These are phyloP conservation scores for Craterocephalus amniculus DNA, from an alignment of 2,797 vertebrate species.

Conservation along the genomic window DNA sequence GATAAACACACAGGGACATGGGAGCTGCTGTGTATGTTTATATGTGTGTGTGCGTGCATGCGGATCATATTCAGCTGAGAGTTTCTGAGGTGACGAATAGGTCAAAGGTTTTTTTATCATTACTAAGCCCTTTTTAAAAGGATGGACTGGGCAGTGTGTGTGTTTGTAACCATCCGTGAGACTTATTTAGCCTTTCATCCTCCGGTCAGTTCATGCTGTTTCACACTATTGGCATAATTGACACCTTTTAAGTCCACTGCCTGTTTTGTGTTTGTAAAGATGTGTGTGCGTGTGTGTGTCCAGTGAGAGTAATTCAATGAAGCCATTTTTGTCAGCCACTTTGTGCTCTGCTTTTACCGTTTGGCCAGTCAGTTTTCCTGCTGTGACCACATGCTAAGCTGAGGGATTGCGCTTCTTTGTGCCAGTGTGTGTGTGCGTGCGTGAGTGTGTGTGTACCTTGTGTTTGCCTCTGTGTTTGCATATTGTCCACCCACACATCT, in stretches of 20 bases:
- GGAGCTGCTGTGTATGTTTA: conserved; percentile 10
- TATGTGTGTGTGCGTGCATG: background rate
- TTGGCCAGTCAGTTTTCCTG: conserved; percentile 53
- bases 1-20: conserved; percentile 44
- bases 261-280: conserved; percentile 21
- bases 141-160: conserved; percentile 11
- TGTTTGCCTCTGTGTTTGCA: conserved; percentile 52
- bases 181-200: conserved; percentile 21
- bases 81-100: conserved; percentile 25
- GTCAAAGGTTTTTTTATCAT: conserved; percentile 21
- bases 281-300: conserved; percentile 12
- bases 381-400: conserved; percentile 62
- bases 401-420: conserved; percentile 60
- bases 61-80: conserved; percentile 2
- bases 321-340: conserved; percentile 57
- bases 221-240: conserved; percentile 59
- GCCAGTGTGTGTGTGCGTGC: conserved; percentile 14
- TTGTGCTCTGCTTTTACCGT: conserved; percentile 49
- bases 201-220: conserved; percentile 53
- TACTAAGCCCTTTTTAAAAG: conserved; percentile 21
- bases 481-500: conserved; percentile 61
- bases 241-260: conserved; percentile 40
- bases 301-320: conserved; percentile 61
- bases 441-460: conserved; percentile 19
- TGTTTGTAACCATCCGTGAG: background rate